These are phyloP conservation scores for Onchidella celtica DNA, from an alignment of 2,888 invertebrate species.

Conservation along the genomic window DNA sequence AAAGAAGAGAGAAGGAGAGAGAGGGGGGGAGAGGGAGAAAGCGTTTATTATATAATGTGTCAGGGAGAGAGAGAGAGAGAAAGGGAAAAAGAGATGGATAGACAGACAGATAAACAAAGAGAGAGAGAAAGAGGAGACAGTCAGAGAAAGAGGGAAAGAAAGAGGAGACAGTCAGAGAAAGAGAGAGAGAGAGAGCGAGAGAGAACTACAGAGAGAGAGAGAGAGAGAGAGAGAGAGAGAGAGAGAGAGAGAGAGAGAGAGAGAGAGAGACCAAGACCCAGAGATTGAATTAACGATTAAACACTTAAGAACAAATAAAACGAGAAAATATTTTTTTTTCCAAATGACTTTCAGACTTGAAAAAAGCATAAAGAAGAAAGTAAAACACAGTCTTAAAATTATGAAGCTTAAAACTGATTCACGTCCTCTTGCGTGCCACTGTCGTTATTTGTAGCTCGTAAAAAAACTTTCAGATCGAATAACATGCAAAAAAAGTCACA, in stretches of 20 bases:
- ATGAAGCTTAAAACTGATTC: too few species aligned
- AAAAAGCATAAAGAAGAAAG: too few species aligned
- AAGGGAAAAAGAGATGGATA: neutral
- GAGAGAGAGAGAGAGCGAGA: neutral
- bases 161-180: neutral
- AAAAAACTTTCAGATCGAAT: too few species aligned
- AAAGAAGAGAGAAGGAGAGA: constrained; percentile 19
- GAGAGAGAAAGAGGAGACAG: neutral
- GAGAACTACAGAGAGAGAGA: constrained; percentile 4
- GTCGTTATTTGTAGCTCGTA: too few species aligned
- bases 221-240: constrained; percentile 16
- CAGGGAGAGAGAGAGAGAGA: neutral
- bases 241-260: constrained; percentile 29
- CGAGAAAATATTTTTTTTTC: too few species aligned
- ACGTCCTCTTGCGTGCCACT: too few species aligned
- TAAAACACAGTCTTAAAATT: too few species aligned
- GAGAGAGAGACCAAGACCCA: constrained; percentile 21
- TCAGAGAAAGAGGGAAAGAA: neutral
- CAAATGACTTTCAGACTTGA: too few species aligned
- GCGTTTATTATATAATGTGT: neutral
- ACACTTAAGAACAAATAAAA: too few species aligned
- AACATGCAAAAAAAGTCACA: too few species aligned
- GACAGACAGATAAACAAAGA: constrained; percentile 1
- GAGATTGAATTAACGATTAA: too few species aligned
- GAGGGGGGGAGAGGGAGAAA: neutral